phyloP scores from a whole-genome alignment of 2,888 invertebrate genomes.

The Arctia plantaginis region DNA sequence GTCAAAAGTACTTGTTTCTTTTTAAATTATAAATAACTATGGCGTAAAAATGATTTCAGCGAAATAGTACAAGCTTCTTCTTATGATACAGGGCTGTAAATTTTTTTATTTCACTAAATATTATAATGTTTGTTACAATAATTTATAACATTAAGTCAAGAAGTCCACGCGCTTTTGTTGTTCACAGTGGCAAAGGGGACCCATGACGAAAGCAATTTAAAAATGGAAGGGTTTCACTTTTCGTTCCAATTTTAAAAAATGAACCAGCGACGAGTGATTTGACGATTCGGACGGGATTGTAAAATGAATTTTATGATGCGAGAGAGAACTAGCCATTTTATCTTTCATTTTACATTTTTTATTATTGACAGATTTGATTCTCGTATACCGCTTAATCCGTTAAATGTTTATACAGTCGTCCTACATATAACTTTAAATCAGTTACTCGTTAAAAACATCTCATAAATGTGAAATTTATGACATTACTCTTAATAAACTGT shows the following conservation, averaged over 20 bases:
- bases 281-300: conserved; percentile 81
- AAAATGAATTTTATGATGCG: conserved; percentile 73
- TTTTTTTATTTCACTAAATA: neutral
- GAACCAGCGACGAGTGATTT: conserved; percentile 82
- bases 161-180: conserved; percentile 62
- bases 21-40: neutral
- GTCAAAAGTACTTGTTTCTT: too few species aligned
- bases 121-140: conserved; percentile 45
- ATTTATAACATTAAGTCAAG: conserved; percentile 58
- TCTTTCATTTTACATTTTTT: conserved; percentile 37
- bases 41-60: neutral
- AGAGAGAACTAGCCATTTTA: conserved; percentile 62
- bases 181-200: conserved; percentile 76
- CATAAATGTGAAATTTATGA: conserved; percentile 53
- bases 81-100: neutral
- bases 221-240: conserved; percentile 84
- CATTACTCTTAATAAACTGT: conserved; percentile 52
- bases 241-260: conserved; percentile 83
- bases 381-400: conserved; percentile 38
- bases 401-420: conserved; percentile 38
- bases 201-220: conserved; percentile 85
- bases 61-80: neutral
- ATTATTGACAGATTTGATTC: conserved; percentile 27
- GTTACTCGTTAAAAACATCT: conserved; percentile 46
- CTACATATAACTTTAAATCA: conserved; percentile 41